Conservation (phyloP, 2,888 invertebrate species). For the Bellardia bayeri region DNA sequence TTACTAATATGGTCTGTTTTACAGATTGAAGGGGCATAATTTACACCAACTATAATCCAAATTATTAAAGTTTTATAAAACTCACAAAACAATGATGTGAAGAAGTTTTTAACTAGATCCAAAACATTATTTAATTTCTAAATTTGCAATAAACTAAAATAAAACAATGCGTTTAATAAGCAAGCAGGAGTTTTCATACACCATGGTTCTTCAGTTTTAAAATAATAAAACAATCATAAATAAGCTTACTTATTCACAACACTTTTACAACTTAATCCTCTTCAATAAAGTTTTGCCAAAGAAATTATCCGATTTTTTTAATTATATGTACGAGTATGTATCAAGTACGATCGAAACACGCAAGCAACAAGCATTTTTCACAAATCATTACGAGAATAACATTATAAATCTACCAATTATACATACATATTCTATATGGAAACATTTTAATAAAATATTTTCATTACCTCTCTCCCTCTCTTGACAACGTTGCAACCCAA, state of each 20-base stretch:
- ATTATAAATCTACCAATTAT: slow-evolving; percentile 3
- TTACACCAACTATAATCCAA: too few relatives aligned
- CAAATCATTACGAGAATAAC: slow-evolving; percentile 14
- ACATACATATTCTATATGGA: neutral
- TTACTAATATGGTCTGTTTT: too few relatives aligned
- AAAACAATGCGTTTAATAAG: neutral
- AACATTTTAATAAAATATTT: neutral
- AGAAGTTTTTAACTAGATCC: neutral
- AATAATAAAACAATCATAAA: slow-evolving; percentile 8
- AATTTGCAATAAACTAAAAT: neutral
- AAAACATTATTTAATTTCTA: too few relatives aligned
- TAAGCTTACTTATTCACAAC: slow-evolving; percentile 2
- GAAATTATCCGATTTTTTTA: slow-evolving; percentile 7
- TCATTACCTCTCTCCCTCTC: neutral
- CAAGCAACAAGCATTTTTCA: slow-evolving; percentile 24
- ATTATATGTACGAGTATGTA: neutral
- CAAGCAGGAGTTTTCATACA: neutral
- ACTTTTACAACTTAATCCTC: slow-evolving; percentile 34
- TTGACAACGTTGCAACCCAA: neutral
- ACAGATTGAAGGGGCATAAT: too few relatives aligned
- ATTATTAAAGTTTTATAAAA: neutral
- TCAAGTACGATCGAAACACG: neutral
- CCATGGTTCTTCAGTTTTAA: neutral
- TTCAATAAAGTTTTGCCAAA: slow-evolving; percentile 29
- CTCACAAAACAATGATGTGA: slow-evolving; percentile 1